Percentiles rank a stretch among this genome's conserved stretches.
phyloP scores from a whole-genome alignment of 2,888 invertebrate species.

The Antheraea assamensis region DNA sequence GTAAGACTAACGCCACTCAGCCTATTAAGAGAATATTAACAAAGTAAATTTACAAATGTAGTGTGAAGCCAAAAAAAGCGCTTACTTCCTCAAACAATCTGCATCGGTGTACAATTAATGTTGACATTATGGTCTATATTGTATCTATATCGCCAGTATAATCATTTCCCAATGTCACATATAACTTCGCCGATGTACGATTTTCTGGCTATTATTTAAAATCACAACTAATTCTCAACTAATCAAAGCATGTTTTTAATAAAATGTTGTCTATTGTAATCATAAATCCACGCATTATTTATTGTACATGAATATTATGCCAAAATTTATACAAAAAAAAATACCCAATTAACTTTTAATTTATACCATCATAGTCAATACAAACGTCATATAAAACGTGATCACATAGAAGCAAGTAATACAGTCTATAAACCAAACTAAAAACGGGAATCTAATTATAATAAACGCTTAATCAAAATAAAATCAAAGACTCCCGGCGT shows the following conservation, averaged over 20 bases:
- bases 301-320: too few species aligned
- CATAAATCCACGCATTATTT: not conserved
- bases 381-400: too few species aligned
- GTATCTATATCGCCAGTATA: not conserved
- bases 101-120: constrained; percentile 37
- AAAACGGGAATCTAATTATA: too few species aligned
- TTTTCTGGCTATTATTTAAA: not conserved
- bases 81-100: constrained; percentile 64
- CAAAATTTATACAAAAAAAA: too few species aligned
- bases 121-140: constrained; percentile 11
- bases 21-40: too few species aligned
- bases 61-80: constrained; percentile 20
- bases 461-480: not conserved
- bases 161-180: not conserved
- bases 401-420: too few species aligned
- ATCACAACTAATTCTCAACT: not conserved
- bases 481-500: not conserved
- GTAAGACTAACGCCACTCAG: too few species aligned
- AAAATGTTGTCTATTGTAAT: not conserved
- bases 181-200: not conserved
- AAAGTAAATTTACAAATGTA: too few species aligned
- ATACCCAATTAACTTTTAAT: too few species aligned
- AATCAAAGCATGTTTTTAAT: not conserved
- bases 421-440: too few species aligned
- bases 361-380: too few species aligned